Base-by-base conservation (phyloP, 92 coral and sea anemone species). In the Phenganax stokvisi region DNA sequence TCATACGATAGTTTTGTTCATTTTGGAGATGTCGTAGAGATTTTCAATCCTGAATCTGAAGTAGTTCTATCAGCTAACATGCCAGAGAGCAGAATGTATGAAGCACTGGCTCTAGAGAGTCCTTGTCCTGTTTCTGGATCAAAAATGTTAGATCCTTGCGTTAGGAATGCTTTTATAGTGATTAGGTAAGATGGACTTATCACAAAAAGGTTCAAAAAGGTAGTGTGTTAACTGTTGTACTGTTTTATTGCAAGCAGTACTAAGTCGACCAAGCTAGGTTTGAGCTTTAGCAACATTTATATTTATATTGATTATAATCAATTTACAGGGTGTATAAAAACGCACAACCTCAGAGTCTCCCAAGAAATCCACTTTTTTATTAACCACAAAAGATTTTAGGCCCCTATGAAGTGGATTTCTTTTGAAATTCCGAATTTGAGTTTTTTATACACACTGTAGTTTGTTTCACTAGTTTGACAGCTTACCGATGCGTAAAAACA, bases 51-150 rank as follows among this genome's bases (percentile, higher is more conserved):
- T 1, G 87, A 92, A n/a, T 71, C 81, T 31, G 88, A 96, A 65
- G 82, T 89, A 5, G 74, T 89, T 54, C 76, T 96, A 16, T 85
- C 99, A 15, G 99, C 99, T 56, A 96, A 96, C 84, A 92, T 96
- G 97, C 86, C 99, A 10, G 99, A 96, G 79, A 88, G 92, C 84
- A 90, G 88, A 76, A 92, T 96, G 99, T 97, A 90, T 71, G 97
- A 92, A 9, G 99, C 96, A 29, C 86, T 87, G 74, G 81, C 89
- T 67, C 82, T 96, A 3, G 88, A 87, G 27, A 92, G 99, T 9
- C 99, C 99, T 0, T 96, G 99, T 87, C 97, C 91, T 73, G 84
- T 96, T 69, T 96, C 99, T 54, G 99, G 96, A 27, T 88, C 97
- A 10, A 92, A 92, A 71, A 74, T 86, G 57, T 67, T 90, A 8